Base-by-base conservation (phyloP, 2,797 vertebrate genomes). In the Centroberyx gerrardi region DNA sequence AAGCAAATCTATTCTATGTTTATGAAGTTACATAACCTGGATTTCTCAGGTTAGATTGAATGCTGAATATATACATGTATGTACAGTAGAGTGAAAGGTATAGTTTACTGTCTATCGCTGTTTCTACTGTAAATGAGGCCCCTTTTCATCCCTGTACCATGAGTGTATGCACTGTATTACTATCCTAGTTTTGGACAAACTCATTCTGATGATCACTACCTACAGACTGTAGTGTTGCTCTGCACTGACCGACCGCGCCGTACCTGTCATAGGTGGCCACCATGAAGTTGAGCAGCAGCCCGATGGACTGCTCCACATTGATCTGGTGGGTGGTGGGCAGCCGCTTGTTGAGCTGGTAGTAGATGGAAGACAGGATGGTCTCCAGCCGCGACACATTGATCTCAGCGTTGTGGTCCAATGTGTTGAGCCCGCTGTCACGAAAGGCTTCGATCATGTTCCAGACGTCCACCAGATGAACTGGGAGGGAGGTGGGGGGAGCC, bases 381-480 rank as follows among this genome's bases (percentile, higher is more conserved):
- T 99, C 98, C 44, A 99, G 95, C 14, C 98, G 96, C 8, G 98
- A 99, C 89, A 99, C 97, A 15, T 95, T 99, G 85, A 99, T 96
- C 93, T 99, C 98, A 0, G 96, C 94, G 69, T 88, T 93, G 63
- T 97, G 97, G 67, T 99, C 98, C 95, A 99, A 67, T 0, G 97
- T 97, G 92, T 98, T 99, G 88, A 99, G 97, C 76, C 98, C 98
- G n/a, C 98, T 99, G 76, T 99, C 98, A 60, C 98, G 94, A 92
- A 99, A 99, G 78, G 98, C 98, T 95, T 99, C 98, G 3, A 99
- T 99, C 97, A 99, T 98, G 78, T 99, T 99, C 98, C 98, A 99
- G 87, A 99, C 98, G 58, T 99, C 98, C 73, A 99, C 98, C 14
- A 99, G 96, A 80, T 99, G 98, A 85, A 99, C 98, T 99, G 74